Conservation (phyloP, 2,113 vertebrate genomes). For the Tamias sibiricus region DNA sequence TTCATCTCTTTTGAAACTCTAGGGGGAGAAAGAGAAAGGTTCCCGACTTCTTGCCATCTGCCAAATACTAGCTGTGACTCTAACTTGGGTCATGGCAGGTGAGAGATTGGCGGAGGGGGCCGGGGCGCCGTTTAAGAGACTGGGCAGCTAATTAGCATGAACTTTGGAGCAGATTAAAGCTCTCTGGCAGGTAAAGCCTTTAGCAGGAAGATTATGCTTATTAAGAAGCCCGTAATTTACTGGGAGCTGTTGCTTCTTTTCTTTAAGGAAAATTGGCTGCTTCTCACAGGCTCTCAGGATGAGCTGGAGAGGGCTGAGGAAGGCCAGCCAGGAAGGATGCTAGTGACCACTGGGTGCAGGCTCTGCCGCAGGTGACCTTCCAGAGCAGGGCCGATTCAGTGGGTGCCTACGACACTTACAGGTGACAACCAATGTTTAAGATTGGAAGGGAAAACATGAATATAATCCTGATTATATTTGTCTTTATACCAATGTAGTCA, state of each 20-base stretch:
- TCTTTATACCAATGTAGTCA: not conserved
- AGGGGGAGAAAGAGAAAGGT: not conserved
- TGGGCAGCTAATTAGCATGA: not conserved
- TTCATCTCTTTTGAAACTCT: not conserved
- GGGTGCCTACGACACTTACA: not conserved
- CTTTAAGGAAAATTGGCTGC: not conserved
- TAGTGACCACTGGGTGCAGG: too few species aligned
- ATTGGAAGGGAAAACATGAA: not conserved
- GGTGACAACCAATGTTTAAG: not conserved
- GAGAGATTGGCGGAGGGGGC: not conserved
- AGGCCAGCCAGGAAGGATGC: not conserved
- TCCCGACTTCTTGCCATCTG: slow-evolving; percentile 33
- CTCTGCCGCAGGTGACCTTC: not conserved
- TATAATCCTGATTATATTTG: not conserved
- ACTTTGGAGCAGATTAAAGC: slow-evolving; percentile 20
- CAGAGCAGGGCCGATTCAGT: not conserved
- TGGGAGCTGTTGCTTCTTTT: not conserved
- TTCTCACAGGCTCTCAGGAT: not conserved
- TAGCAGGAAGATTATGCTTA: not conserved
- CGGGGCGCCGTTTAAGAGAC: not conserved
- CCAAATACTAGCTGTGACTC: not conserved
- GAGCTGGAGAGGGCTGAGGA: not conserved
- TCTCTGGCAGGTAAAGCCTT: not conserved
- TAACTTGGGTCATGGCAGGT: not conserved
- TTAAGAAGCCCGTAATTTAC: not conserved